These are phyloP conservation scores for Radopholus similis DNA, from an alignment of 1,140 invertebrate species.

Conservation along the genomic window DNA sequence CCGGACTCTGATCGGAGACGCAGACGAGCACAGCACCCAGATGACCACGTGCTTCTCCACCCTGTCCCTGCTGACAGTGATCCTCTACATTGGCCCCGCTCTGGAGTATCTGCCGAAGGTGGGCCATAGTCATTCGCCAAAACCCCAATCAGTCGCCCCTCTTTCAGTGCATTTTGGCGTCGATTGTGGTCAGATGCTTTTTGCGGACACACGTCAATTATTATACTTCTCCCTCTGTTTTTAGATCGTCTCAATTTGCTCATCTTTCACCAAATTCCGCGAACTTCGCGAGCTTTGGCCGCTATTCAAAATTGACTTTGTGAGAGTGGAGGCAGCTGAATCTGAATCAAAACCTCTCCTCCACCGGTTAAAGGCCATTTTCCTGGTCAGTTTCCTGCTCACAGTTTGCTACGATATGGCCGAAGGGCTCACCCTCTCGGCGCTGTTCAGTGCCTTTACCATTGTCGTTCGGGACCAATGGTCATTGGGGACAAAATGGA, in stretches of 20 bases:
- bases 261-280: conserved; percentile 45
- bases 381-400: conserved; percentile 47
- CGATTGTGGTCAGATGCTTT: conserved; percentile 39
- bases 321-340: no score
- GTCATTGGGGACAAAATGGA: conserved; percentile 21
- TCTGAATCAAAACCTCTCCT: conserved; percentile 2
- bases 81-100: conserved; percentile 53
- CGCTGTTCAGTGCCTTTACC: conserved; percentile 54
- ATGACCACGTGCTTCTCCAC: conserved; percentile 55
- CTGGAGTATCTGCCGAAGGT: conserved; percentile 57
- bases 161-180: conserved; percentile 54
- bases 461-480: conserved; percentile 55
- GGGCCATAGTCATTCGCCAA: neutral
- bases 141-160: neutral
- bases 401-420: conserved; percentile 57
- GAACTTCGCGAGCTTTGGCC: conserved; percentile 52
- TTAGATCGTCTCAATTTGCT: conserved; percentile 43
- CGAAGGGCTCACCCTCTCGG: conserved; percentile 45
- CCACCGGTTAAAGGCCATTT: no score
- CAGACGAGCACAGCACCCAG: conserved; percentile 53
- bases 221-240: neutral
- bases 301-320: conserved; percentile 56
- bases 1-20: conserved; percentile 50
- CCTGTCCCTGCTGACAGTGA: conserved; percentile 48
- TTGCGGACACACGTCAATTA: neutral